These are phyloP conservation scores for Drosophila sucinea DNA, from an alignment of 1,140 invertebrate species.

Conservation along the genomic window DNA sequence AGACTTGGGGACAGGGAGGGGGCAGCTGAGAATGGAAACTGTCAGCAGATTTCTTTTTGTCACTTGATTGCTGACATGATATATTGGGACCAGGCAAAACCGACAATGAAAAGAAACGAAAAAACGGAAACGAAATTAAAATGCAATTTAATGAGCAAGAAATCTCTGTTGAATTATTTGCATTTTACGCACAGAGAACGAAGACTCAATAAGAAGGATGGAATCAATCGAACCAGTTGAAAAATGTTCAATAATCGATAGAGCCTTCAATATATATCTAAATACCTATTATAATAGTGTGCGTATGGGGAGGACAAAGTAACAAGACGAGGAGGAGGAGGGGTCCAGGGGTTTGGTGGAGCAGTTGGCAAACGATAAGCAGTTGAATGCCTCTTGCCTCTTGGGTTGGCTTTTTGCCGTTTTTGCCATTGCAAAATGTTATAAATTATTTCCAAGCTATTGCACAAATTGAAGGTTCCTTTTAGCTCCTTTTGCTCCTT, in stretches of 20 bases:
- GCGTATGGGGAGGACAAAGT: background rate
- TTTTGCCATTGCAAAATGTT: constrained; percentile 64
- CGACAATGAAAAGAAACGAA: background rate
- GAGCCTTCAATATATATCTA: constrained; percentile 2
- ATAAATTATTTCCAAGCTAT: constrained; percentile 79
- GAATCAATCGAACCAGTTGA: background rate
- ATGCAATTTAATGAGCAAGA: constrained; percentile 67
- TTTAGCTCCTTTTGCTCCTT: constrained; percentile 59
- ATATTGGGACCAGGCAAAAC: constrained; percentile 45
- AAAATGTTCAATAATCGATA: background rate
- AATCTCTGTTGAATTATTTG: constrained; percentile 24
- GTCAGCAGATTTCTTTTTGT: constrained; percentile 68
- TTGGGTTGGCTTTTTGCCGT: constrained; percentile 10
- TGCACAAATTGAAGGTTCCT: constrained; percentile 74
- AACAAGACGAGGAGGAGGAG: background rate
- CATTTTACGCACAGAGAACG: background rate
- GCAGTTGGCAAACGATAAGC: constrained; percentile 18
- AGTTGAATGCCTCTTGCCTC: background rate
- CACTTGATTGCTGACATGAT: constrained; percentile 73
- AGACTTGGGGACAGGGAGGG: constrained; percentile 27
- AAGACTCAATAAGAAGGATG: background rate
- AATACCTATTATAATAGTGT: constrained; percentile 10
- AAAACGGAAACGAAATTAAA: constrained; percentile 50
- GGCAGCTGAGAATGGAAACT: constrained; percentile 60
- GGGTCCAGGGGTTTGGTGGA: background rate